These are phyloP conservation scores for Brachyhypopomus gauderio DNA, from an alignment of 2,113 vertebrate species.

Conservation along the genomic window DNA sequence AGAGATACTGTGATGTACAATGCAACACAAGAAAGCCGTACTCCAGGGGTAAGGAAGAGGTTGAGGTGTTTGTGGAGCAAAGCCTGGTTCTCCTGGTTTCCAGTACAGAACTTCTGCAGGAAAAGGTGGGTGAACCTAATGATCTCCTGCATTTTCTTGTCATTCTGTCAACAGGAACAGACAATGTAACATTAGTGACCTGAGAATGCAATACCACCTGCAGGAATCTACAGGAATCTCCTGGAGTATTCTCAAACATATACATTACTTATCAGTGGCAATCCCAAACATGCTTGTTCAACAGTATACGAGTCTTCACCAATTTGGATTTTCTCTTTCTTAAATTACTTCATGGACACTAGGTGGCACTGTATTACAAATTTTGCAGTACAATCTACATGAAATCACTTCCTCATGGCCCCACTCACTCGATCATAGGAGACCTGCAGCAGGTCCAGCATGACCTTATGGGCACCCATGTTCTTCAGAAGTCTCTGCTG, in stretches of 20 bases:
- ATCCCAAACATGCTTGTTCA: not conserved
- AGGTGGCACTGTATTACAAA: not conserved
- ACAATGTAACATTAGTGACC: not conserved
- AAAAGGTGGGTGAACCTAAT: slow-evolving; percentile 92
- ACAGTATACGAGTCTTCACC: not conserved
- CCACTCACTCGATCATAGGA: slow-evolving; percentile 89
- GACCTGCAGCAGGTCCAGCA: slow-evolving; percentile 96
- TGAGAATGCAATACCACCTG: not conserved
- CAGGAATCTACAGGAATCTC: slow-evolving; percentile 9
- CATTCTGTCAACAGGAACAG: slow-evolving; percentile 72
- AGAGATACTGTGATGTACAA: not conserved
- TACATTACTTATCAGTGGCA: not conserved
- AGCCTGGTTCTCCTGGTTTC: slow-evolving; percentile 93
- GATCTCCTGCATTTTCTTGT: slow-evolving; percentile 95
- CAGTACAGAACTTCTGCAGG: slow-evolving; percentile 95
- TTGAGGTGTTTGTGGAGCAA: slow-evolving; percentile 92
- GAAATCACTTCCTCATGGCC: not conserved
- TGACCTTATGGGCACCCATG: slow-evolving; percentile 98
- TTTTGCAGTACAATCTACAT: not conserved
- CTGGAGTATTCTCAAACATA: not conserved
- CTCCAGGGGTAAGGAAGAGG: slow-evolving; percentile 93
- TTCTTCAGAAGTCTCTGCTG: slow-evolving; percentile 96
- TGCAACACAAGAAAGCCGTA: slow-evolving; percentile 63
- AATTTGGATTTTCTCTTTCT: not conserved
- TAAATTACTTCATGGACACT: not conserved